These are phyloP conservation scores for Ophiodon elongatus DNA, from an alignment of 2,113 vertebrate species.

Conservation along the genomic window DNA sequence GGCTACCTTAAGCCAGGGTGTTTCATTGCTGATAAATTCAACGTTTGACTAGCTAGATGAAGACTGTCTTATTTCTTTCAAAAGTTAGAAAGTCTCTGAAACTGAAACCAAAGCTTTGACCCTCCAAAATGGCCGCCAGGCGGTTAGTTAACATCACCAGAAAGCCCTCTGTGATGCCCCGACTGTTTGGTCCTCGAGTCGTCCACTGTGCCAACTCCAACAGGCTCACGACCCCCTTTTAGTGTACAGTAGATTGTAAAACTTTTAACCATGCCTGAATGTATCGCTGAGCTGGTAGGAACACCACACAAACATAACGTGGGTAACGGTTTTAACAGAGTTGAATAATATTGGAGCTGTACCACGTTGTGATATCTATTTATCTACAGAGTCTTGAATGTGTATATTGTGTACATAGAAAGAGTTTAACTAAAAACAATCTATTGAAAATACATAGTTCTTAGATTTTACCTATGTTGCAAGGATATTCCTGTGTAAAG, in stretches of 20 bases:
- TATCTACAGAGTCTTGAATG: constrained; percentile 73
- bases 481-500: constrained; percentile 71
- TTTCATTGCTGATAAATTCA: neutral
- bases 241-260: constrained; percentile 84
- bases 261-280: constrained; percentile 89
- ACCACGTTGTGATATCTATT: constrained; percentile 63
- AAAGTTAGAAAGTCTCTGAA: neutral
- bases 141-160: neutral
- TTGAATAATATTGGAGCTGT: constrained; percentile 53
- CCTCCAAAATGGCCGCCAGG: constrained; percentile 33
- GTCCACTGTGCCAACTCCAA: constrained; percentile 35
- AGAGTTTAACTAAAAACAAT: constrained; percentile 70
- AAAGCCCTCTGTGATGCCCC: constrained; percentile 1
- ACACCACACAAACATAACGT: constrained; percentile 27
- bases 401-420: constrained; percentile 78
- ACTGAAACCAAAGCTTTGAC: constrained; percentile 4
- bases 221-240: constrained; percentile 48
- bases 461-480: constrained; percentile 72
- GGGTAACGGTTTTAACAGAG: constrained; percentile 42
- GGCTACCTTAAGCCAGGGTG: neutral
- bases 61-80: neutral
- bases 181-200: constrained; percentile 14
- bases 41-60: neutral
- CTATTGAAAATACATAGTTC: constrained; percentile 59
- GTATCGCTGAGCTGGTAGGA: constrained; percentile 82